Evolutionary conservation across 2,888 invertebrate genomes (phyloP).

Genomic region (Epirrhoe tristata): DNA sequence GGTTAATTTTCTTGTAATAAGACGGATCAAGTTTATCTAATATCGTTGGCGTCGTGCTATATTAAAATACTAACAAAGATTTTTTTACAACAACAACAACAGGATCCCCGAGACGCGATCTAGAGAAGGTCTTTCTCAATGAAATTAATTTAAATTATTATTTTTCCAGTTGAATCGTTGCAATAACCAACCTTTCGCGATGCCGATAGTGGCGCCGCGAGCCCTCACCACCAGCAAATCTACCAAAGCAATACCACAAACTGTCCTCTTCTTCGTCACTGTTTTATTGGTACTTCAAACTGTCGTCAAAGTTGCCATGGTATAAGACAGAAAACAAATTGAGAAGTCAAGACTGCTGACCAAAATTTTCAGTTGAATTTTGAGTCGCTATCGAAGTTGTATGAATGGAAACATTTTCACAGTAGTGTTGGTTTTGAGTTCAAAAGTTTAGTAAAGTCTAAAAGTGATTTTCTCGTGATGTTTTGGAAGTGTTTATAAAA

Average conservation of each 20-base stretch:
- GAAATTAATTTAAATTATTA: neutral
- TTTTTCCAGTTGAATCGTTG: conserved; percentile 61
- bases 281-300: conserved; percentile 73
- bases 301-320: conserved; percentile 71
- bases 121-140: no score
- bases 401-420: neutral
- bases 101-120: no score
- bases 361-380: neutral
- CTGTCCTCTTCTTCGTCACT: conserved; percentile 73
- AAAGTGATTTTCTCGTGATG: neutral
- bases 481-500: neutral
- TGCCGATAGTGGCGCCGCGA: conserved; percentile 60
- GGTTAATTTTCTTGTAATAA: no score
- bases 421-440: neutral
- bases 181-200: conserved; percentile 72
- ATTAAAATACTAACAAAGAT: no score
- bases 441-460: neutral
- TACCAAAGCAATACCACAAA: conserved; percentile 58
- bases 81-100: no score
- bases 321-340: conserved; percentile 44
- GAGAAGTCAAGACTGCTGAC: neutral
- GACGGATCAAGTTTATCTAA: no score
- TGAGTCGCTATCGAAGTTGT: neutral
- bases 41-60: no score
- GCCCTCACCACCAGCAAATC: conserved; percentile 47